phyloP scores from a whole-genome alignment of 2,113 vertebrate genomes.

The Muntiacus muntjak region DNA sequence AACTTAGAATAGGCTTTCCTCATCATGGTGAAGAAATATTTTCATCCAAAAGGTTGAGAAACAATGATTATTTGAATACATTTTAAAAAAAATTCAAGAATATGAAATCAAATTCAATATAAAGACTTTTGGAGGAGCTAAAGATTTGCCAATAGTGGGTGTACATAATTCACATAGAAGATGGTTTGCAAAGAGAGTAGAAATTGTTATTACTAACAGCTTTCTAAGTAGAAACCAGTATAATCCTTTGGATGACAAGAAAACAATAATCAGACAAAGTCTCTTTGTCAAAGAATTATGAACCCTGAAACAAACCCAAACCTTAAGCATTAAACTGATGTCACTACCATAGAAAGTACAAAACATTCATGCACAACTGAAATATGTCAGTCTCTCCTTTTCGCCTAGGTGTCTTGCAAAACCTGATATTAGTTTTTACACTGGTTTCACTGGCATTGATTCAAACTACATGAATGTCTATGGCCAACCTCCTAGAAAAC shows the following conservation, averaged over 20 bases:
- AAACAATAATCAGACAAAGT: background rate
- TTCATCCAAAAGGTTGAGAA: background rate
- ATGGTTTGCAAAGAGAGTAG: background rate
- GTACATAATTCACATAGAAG: background rate
- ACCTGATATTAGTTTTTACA: background rate
- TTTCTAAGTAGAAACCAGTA: background rate
- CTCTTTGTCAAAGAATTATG: background rate
- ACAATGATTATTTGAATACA: background rate
- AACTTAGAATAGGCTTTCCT: background rate
- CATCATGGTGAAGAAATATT: background rate
- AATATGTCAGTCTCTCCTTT: background rate
- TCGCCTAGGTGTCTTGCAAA: background rate
- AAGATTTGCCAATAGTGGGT: background rate
- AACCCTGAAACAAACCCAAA: background rate
- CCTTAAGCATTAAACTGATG: background rate
- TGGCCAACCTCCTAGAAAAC: background rate
- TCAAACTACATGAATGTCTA: background rate
- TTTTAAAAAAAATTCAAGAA: background rate
- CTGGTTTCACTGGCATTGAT: background rate
- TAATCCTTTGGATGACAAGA: background rate
- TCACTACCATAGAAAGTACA: background rate
- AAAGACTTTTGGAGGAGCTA: background rate
- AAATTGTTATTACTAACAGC: background rate
- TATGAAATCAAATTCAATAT: background rate
- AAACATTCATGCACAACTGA: background rate